Evolutionary conservation across 1,140 invertebrate genomes (phyloP).

Genomic region (Caerostris darwini): DNA sequence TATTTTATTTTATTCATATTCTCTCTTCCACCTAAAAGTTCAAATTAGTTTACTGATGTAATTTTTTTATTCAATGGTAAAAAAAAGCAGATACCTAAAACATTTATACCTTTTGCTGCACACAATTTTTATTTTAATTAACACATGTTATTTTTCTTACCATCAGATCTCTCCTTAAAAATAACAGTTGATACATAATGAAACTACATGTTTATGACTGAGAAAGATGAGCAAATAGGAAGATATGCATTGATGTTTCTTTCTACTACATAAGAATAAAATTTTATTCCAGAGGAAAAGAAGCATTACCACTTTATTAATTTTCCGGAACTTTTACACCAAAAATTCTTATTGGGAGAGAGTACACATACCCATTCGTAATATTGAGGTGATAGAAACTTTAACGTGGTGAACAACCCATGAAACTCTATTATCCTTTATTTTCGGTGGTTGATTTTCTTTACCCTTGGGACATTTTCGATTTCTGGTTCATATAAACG

Average conservation of each 20-base stretch:
- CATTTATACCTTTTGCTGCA: too few relatives aligned
- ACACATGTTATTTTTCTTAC: too few relatives aligned
- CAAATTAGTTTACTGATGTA: too few relatives aligned
- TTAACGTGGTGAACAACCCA: not conserved
- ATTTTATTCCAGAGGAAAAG: not conserved
- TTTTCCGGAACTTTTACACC: not conserved
- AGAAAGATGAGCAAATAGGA: not conserved
- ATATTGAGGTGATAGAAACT: conserved; percentile 26
- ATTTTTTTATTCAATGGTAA: too few relatives aligned
- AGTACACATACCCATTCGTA: not conserved
- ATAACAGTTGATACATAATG: too few relatives aligned
- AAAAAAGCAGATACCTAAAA: too few relatives aligned
- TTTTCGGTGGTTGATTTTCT: conserved; percentile 49
- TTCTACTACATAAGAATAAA: not conserved
- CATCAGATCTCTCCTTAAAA: too few relatives aligned
- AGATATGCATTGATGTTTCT: not conserved
- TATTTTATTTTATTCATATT: too few relatives aligned
- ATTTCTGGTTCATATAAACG: conserved; percentile 66
- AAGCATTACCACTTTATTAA: conserved; percentile 32
- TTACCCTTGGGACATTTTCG: conserved; percentile 66
- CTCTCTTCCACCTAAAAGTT: too few relatives aligned
- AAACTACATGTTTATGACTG: too few relatives aligned
- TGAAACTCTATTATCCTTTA: conserved; percentile 65
- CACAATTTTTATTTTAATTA: too few relatives aligned
- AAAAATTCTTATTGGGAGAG: conserved; percentile 10